Evolutionary conservation across 2,888 invertebrate species (phyloP), one percentile per base, ranked within the genome.

Genomic region (Allygus modestus): DNA sequence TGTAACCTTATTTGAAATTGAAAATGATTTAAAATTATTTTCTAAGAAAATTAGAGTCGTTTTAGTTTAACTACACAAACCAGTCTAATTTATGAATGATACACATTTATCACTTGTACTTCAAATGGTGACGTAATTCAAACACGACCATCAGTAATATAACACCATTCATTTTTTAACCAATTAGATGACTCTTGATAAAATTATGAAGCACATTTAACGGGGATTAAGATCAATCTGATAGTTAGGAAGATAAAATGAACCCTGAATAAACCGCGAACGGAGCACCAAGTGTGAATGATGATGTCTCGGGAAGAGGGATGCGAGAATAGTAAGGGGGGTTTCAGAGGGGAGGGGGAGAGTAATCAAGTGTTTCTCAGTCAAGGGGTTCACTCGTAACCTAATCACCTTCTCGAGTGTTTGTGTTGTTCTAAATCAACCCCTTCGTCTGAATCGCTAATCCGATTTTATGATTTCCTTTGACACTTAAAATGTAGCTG

Each of bases 341-440:
- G 0, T 9, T 7, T 12, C 15, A 12, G 15, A 20, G 65, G 12
- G 65, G 65, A 15, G 2, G 58, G 31, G 31, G 31, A 17, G 31
- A 31, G 65, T 65, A 65, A 65, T 65, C 65, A 65, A 65, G 65
- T 65, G 65, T 65, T 65, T 65, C 65, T 65, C 28, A 65, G 65
- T 65, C 65, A 15, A 65, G 65, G 65, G 65, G 65, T 65, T 28
- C 65, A 65, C 65, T 65, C 65, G 31, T 65, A 65, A 31, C 65
- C 65, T 65, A 65, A 65, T 65, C 65, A 65, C 65, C 65, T 26
- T 17, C 65, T 65, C 28, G 65, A 65, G 65, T 65, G 65, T 65
- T 65, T 65, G 65, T 65, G 65, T 65, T 65, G 65, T 65, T 65
- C 65, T 65, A 31, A 65, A 65, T 65, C 65, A 65, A 28, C 65